Evolutionary conservation across 2,888 invertebrate genomes (phyloP).

Genomic region (Drosophila paracracens): DNA sequence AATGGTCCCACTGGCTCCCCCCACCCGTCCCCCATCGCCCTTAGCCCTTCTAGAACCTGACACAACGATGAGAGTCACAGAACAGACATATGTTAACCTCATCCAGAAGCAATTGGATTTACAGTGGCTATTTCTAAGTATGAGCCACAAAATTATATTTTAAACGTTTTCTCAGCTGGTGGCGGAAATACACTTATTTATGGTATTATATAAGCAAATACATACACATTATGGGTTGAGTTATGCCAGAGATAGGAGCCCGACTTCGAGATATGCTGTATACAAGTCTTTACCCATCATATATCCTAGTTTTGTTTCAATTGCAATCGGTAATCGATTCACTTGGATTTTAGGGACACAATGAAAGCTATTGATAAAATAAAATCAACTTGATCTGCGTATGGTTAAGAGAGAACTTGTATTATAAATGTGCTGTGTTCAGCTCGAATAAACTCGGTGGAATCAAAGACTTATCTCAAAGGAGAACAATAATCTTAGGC

Average conservation of each 20-base stretch:
- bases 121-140: slow-evolving; percentile 59
- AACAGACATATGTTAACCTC: slow-evolving; percentile 10
- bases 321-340: not conserved
- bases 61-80: not conserved
- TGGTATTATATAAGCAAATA: slow-evolving; percentile 1
- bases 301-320: too few species aligned
- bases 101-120: slow-evolving; percentile 46
- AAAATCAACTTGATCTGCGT: not conserved
- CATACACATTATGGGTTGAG: not conserved
- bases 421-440: not conserved
- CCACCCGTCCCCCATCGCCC: not conserved
- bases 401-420: not conserved
- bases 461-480: not conserved
- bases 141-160: slow-evolving; percentile 45
- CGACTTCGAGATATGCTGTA: not conserved
- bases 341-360: not conserved
- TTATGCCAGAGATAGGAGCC: not conserved
- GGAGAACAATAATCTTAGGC: not conserved
- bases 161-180: slow-evolving; percentile 54
- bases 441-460: not conserved
- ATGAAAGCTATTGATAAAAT: not conserved
- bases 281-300: rapidly evolving
- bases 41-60: not conserved
- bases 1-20: slow-evolving; percentile 45
- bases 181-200: slow-evolving; percentile 31